Evolutionary conservation across 2,888 invertebrate genomes (phyloP), one percentile per base, ranked within the genome.

Genomic region (Habroteleia sp.): DNA sequence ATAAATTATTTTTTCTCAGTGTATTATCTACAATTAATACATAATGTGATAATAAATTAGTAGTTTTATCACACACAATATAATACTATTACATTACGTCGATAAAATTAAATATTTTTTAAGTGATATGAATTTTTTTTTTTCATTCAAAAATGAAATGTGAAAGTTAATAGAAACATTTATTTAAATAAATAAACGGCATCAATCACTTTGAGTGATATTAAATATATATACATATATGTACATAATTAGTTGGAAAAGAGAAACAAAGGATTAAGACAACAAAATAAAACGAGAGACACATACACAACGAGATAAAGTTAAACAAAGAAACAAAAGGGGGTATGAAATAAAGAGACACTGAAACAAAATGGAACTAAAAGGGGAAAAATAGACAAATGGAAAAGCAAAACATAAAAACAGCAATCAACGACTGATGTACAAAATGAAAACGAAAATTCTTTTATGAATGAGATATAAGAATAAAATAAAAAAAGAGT

Each of bases 381-480:
- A 46, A 6, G 29, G 60, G 13, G 5, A 8, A 35, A 37, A 37
- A 44, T 35, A 25, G 13, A 23, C 27, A 39, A 33, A 27, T 25
- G 29, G 35, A 60, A 16, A 33, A 46, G 35, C n/a, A 27, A 44
- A 41, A 44, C 41, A 23, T 20, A 42, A 44, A 60, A 60, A 44
- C 27, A 16, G 35, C 35, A 35, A 46, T 29, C 37, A 35, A 29
- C 13, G 17, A 37, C 46, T 29, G 46, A n/a, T 17, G 46, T 60
- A 23, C 39, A 14, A 39, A 48, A 29, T 11, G 46, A 37, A 33
- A 60, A 60, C 27, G 27, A 46, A 46, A 48, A 23, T 25, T 20
- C n/a, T 4, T 3, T 17, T 6, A 8, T 14, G 11, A 33, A 42
- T 20, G 37, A 42, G 33, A 58, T 33, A 42, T 44, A 17, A 10